Base-by-base conservation (phyloP, 2,113 vertebrate species). In the Seriola dumerili region DNA sequence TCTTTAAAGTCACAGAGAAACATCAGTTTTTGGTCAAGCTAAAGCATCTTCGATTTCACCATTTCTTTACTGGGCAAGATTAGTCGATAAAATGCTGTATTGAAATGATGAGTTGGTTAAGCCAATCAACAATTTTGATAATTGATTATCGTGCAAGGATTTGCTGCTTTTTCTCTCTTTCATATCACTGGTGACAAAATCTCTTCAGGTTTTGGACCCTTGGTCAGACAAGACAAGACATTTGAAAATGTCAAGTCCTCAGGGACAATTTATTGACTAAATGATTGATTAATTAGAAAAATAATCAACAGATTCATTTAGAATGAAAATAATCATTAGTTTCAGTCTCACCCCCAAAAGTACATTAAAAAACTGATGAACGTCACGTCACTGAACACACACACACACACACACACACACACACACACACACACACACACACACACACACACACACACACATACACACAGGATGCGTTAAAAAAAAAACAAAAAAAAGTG, bases 391-490 rank as follows among this genome's bases (percentile, higher is more conserved):
- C 38, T 29, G 50, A 69, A 21, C 16, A 48, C 13, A 5, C 64
- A 62, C 67, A 58, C 19, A 57, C 46, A 38, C 25, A 25, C 25
- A 25, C 25, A 25, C 25, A 25, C 25, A 25, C 25, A 25, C 25
- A 25, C 25, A 25, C 29, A 29, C 72, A 44, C 70, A 84, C 38
- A 44, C 38, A 40, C 69, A 72, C 25, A 68, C 48, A 74, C 34
- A 66, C 48, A 76, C n/a, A 25, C 25, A 25, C 25, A 25, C 25
- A 25, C 25, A 25, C 25, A 25, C 25, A 72, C 25, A 68, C 48
- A 74, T 25, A 66, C 48, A 76, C n/a, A 46, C 5, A 77, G 11
- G 32, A 29, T 58, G 58, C 85, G 59, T 73, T 23, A 23, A 23
- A 23, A 23, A 23, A 23, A 23, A 23, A 59, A 38, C 3, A 38